Evolutionary conservation across 2,888 invertebrate genomes (phyloP).

Genomic region (Steinernema hermaphroditum): DNA sequence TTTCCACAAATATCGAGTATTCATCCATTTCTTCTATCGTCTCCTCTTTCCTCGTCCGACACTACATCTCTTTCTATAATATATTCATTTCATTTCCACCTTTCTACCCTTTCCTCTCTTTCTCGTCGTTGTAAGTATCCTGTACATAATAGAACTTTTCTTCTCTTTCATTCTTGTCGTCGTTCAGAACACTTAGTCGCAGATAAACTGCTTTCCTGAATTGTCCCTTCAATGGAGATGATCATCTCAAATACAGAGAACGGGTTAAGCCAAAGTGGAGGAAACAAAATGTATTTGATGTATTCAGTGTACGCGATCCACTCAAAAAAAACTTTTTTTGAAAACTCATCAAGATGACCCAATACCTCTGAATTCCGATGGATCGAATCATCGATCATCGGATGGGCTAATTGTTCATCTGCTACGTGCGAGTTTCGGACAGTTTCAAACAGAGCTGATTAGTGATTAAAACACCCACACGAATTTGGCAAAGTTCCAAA

Average conservation of each 20-base stretch:
- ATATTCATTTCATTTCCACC: constrained; percentile 24
- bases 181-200: constrained; percentile 7
- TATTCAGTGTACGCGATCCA: no score
- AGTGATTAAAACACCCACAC: no score
- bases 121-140: constrained; percentile 19
- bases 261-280: no score
- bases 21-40: not conserved
- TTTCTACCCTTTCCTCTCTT: constrained; percentile 12
- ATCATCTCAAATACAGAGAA: no score
- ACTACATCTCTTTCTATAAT: not conserved
- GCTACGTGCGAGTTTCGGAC: not conserved
- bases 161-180: not conserved
- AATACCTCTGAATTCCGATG: no score
- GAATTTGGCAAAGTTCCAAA: no score
- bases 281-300: no score
- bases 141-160: constrained; percentile 15
- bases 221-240: not conserved
- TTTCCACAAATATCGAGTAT: constrained; percentile 29
- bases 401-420: not conserved
- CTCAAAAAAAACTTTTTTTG: no score
- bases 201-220: constrained; percentile 5
- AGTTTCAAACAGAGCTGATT: not conserved
- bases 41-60: constrained; percentile 2
- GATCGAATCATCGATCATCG: not conserved
- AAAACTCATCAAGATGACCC: no score